These are phyloP conservation scores for Drosophila anomalata DNA, from an alignment of 2,888 invertebrate genomes.

Conservation along the genomic window DNA sequence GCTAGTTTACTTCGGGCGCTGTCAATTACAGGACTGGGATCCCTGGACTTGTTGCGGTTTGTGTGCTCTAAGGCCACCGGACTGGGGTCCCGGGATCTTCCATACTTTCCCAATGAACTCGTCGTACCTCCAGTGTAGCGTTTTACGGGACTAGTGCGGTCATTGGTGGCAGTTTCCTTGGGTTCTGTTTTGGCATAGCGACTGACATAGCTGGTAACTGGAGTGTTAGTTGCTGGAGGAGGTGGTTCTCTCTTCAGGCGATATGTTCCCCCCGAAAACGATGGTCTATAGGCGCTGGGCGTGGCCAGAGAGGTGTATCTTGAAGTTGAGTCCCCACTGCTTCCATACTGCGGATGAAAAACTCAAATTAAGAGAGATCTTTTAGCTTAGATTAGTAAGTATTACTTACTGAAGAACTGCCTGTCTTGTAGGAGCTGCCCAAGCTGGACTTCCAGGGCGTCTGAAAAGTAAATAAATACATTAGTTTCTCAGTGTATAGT, in stretches of 20 bases:
- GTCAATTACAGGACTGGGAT: constrained; percentile 85
- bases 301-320: constrained; percentile 81
- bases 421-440: constrained; percentile 80
- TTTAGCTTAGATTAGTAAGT: background rate
- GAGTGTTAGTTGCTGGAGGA: constrained; percentile 49
- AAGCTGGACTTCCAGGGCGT: constrained; percentile 83
- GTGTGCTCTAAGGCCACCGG: constrained; percentile 81
- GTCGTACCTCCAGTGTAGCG: constrained; percentile 69
- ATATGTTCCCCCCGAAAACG: constrained; percentile 84
- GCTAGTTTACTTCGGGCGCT: constrained; percentile 82
- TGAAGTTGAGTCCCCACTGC: constrained; percentile 77
- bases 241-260: constrained; percentile 82
- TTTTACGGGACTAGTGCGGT: constrained; percentile 71
- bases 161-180: constrained; percentile 67
- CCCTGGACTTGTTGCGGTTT: constrained; percentile 84
- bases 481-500: constrained; percentile 8
- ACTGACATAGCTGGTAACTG: constrained; percentile 76
- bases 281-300: constrained; percentile 83
- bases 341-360: constrained; percentile 72
- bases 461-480: constrained; percentile 59
- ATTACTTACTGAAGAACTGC: constrained; percentile 76
- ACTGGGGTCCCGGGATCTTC: constrained; percentile 82
- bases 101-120: constrained; percentile 76
- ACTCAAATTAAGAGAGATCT: background rate
- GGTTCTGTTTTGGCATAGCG: constrained; percentile 71